A percentile compares a stretch with the other conserved stretches of the same genome.
Evolutionary conservation across 2,113 vertebrate species (phyloP).

Genomic region (Eulemur rufifrons): DNA sequence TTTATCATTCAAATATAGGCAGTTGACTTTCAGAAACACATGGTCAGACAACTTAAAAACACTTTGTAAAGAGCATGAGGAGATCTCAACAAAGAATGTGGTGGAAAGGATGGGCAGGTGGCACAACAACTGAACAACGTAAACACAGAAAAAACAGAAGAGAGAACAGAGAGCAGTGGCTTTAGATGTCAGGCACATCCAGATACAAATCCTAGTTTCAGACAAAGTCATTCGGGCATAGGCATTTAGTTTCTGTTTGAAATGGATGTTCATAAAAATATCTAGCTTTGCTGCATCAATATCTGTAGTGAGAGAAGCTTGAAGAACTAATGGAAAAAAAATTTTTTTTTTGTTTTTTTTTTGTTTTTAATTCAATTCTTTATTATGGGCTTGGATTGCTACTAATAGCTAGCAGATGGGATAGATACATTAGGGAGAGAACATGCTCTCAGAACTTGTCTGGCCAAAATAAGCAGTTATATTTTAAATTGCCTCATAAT

Average conservation of each 20-base stretch:
- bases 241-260: background rate
- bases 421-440: background rate
- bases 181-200: background rate
- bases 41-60: background rate
- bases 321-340: background rate
- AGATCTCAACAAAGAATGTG: background rate
- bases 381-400: background rate
- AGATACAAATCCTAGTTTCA: background rate
- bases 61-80: background rate
- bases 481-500: background rate
- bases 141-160: background rate
- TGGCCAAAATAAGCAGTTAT: background rate
- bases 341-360: background rate
- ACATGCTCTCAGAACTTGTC: background rate
- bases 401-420: conserved; percentile 11
- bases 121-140: background rate
- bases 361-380: background rate
- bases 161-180: background rate
- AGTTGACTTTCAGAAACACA: background rate
- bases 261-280: conserved; percentile 37
- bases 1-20: background rate
- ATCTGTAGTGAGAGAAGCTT: background rate
- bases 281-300: background rate
- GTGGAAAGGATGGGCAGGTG: background rate
- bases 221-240: background rate